Evolutionary conservation across 2,797 vertebrate species (phyloP).

Genomic region (Galago senegalensis): DNA sequence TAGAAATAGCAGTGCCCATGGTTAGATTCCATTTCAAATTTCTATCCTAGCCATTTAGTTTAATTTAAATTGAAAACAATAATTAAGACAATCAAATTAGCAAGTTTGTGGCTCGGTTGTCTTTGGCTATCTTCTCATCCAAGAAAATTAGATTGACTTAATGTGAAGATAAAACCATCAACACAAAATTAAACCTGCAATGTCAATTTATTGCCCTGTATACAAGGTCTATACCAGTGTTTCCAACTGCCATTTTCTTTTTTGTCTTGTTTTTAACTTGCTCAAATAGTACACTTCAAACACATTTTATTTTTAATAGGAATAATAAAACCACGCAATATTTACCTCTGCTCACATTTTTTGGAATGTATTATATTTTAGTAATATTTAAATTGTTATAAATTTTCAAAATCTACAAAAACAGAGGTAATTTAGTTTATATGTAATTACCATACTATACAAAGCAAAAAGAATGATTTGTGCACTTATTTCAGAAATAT

Average conservation of each 20-base stretch:
- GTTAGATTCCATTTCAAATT: neutral
- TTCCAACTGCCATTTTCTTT: neutral
- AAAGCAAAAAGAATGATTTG: neutral
- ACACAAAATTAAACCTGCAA: neutral
- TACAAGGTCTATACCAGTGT: neutral
- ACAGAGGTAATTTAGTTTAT: neutral
- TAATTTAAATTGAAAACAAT: slow-evolving; percentile 52
- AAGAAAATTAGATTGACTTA: slow-evolving; percentile 36
- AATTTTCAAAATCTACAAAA: neutral
- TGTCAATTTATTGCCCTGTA: neutral
- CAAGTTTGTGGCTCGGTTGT: neutral
- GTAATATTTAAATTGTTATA: neutral
- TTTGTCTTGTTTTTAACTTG: neutral
- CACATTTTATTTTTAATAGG: neutral
- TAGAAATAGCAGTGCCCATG: neutral
- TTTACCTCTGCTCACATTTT: neutral
- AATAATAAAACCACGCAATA: neutral
- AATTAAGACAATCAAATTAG: slow-evolving; percentile 46
- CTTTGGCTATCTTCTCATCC: slow-evolving; percentile 8
- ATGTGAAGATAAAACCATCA: slow-evolving; percentile 29
- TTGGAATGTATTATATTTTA: neutral
- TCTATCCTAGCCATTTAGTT: neutral
- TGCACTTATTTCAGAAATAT: neutral
- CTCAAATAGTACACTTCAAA: slow-evolving; percentile 27
- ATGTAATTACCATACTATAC: neutral